A percentile compares a stretch with the other conserved stretches of the same genome.
phyloP scores from a whole-genome alignment of 2,888 invertebrate genomes.

The Cephus nigrinus region DNA sequence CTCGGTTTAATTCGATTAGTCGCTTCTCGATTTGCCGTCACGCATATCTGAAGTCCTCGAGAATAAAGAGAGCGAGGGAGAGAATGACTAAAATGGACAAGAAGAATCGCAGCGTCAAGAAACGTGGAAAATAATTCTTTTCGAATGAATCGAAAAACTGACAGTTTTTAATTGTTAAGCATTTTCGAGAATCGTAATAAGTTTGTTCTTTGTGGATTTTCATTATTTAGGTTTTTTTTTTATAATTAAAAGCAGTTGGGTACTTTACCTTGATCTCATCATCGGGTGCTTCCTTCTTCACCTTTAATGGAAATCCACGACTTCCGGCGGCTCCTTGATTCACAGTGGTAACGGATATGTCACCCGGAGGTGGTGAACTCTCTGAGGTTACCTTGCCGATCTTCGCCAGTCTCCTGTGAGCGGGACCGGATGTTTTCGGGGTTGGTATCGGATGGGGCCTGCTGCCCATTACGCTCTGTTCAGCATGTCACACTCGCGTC shows the following conservation, averaged over 20 bases:
- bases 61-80: neutral
- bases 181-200: neutral
- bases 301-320: constrained; percentile 50
- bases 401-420: constrained; percentile 7
- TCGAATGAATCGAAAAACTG: neutral
- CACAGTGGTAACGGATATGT: neutral
- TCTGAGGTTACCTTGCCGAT: constrained; percentile 1
- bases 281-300: constrained; percentile 78
- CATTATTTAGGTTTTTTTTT: neutral
- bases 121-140: neutral
- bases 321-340: neutral
- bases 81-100: neutral
- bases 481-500: neutral
- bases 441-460: constrained; percentile 12
- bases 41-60: constrained; percentile 5
- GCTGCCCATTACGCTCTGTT: constrained; percentile 17
- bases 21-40: constrained; percentile 26
- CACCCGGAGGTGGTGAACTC: constrained; percentile 1
- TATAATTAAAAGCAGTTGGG: neutral
- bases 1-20: constrained; percentile 28
- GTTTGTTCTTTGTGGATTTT: neutral
- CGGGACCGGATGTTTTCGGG: neutral
- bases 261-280: constrained; percentile 80
- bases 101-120: neutral
- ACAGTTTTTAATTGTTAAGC: neutral